Evolutionary conservation across 2,888 invertebrate species (phyloP).

Genomic region (Cerastoderma edule): DNA sequence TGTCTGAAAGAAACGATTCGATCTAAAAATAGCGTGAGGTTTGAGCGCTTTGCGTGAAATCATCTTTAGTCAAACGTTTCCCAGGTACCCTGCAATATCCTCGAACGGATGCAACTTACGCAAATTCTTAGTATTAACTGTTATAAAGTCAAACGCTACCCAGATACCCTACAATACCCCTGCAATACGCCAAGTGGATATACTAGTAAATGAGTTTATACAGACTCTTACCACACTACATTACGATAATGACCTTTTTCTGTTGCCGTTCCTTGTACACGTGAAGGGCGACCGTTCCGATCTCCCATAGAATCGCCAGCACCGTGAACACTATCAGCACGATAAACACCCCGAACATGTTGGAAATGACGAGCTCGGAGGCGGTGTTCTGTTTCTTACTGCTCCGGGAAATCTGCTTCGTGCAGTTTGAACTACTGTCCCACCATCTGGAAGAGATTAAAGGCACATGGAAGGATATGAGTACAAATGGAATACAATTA

Average conservation of each 20-base stretch:
- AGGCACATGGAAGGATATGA: no score
- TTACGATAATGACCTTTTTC: constrained; percentile 61
- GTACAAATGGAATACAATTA: no score
- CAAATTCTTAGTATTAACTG: no score
- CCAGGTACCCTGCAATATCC: no score
- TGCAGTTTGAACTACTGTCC: constrained; percentile 66
- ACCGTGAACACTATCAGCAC: constrained; percentile 69
- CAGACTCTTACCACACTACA: constrained; percentile 54
- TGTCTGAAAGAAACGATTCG: no score
- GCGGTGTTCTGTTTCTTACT: constrained; percentile 65
- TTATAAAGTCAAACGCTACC: no score
- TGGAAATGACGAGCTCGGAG: constrained; percentile 74
- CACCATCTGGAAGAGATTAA: constrained; percentile 74
- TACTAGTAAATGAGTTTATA: constrained; percentile 5
- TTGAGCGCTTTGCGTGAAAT: no score
- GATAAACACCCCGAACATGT: constrained; percentile 79
- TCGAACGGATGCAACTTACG: no score
- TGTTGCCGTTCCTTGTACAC: constrained; percentile 32
- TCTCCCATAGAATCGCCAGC: constrained; percentile 69
- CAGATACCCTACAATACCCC: no score
- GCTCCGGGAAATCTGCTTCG: constrained; percentile 56
- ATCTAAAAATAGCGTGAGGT: no score
- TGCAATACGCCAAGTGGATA: no score
- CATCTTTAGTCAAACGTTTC: no score
- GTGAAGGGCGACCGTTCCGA: constrained; percentile 42